A percentile compares a stretch with the other conserved stretches of the same genome.
These are phyloP conservation scores for Phaonia tiefii DNA, from an alignment of 2,888 invertebrate species.

Conservation along the genomic window DNA sequence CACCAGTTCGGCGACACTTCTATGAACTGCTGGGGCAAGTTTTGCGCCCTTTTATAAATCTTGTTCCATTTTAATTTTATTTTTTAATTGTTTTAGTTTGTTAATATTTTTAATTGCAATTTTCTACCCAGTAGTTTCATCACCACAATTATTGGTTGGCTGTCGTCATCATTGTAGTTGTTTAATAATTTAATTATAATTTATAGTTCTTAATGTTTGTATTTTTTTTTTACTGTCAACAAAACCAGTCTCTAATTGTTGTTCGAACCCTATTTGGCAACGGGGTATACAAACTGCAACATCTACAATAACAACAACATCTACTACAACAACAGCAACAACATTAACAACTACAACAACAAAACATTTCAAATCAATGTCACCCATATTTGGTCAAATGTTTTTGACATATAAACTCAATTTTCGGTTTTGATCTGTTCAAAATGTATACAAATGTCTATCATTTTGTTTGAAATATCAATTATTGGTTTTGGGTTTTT, in stretches of 20 bases:
- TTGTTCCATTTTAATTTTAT: too few relatives aligned
- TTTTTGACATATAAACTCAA: slow-evolving; percentile 66
- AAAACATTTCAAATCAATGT: slow-evolving; percentile 60
- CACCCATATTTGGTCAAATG: slow-evolving; percentile 64
- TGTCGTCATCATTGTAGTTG: not conserved
- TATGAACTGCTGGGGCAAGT: too few relatives aligned
- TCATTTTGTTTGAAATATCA: slow-evolving; percentile 35
- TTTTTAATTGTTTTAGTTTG: too few relatives aligned
- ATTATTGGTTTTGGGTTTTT: slow-evolving; percentile 38
- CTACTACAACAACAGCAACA: not conserved
- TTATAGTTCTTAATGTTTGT: slow-evolving; percentile 4
- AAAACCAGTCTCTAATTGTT: slow-evolving; percentile 59
- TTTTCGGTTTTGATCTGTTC: not conserved
- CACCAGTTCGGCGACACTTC: too few relatives aligned
- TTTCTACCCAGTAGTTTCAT: too few relatives aligned
- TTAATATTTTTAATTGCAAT: too few relatives aligned
- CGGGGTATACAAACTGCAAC: slow-evolving; percentile 1
- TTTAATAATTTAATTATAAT: slow-evolving; percentile 28
- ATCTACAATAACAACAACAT: too few relatives aligned
- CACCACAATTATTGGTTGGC: too few relatives aligned
- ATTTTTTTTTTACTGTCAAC: not conserved
- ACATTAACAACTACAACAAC: not conserved
- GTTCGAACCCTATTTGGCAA: slow-evolving; percentile 46
- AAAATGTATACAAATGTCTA: not conserved
- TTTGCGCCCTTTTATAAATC: too few relatives aligned